Percentiles rank a stretch among this genome's conserved stretches.
Conservation (phyloP, 2,797 vertebrate genomes). For the Enteromius argenteus region DNA sequence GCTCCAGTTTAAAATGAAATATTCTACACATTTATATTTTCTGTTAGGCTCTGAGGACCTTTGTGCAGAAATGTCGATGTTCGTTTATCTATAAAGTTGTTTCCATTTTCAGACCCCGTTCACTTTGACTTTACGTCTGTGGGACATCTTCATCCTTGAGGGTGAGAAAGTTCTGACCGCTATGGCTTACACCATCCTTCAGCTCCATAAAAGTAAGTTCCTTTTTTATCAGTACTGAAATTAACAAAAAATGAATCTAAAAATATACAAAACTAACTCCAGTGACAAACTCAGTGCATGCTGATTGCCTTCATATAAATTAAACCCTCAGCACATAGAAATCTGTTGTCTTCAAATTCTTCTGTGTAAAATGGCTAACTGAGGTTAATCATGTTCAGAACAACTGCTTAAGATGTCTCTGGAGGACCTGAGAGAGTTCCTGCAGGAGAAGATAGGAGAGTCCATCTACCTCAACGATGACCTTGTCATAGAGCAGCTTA, state of each 20-base stretch:
- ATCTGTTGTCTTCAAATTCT: not conserved
- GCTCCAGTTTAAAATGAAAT: conserved; percentile 4
- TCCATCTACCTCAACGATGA: conserved; percentile 82
- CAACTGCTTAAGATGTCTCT: conserved; percentile 82
- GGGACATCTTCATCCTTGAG: conserved; percentile 89
- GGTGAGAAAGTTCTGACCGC: conserved; percentile 84
- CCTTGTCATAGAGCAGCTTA: conserved; percentile 81
- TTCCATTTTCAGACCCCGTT: conserved; percentile 81
- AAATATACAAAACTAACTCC: not conserved
- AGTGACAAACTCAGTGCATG: not conserved
- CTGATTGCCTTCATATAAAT: not conserved
- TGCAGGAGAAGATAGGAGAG: conserved; percentile 82
- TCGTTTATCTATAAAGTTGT: conserved; percentile 25
- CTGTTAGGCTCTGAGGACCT: not conserved
- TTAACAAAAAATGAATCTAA: not conserved
- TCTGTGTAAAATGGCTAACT: conserved; percentile 13
- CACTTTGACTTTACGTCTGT: conserved; percentile 85
- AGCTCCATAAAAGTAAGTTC: conserved; percentile 86
- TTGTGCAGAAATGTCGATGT: not conserved
- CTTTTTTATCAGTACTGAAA: not conserved
- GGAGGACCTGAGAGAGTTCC: conserved; percentile 85
- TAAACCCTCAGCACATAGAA: not conserved
- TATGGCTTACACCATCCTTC: conserved; percentile 87
- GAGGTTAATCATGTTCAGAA: conserved; percentile 69
- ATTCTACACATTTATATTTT: not conserved